phyloP scores from a whole-genome alignment of 1,140 invertebrate genomes.

The Ceratina australensis region DNA sequence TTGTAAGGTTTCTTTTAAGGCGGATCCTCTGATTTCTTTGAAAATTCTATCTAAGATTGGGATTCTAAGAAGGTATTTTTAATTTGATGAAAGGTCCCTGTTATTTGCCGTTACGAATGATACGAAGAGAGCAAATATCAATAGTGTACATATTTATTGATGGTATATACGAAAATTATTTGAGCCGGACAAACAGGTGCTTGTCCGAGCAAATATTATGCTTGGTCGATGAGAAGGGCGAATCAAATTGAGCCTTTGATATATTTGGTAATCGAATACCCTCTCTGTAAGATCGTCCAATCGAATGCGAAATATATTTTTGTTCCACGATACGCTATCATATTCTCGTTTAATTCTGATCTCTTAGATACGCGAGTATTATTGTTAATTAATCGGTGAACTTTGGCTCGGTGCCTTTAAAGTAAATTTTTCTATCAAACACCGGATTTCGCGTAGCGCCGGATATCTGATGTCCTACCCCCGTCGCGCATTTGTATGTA shows the following conservation, averaged over 20 bases:
- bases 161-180: constrained; percentile 2
- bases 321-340: too few relatives aligned
- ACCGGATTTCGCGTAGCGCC: constrained; percentile 10
- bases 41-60: too few relatives aligned
- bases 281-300: too few relatives aligned
- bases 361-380: not conserved
- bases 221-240: not conserved
- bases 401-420: not conserved
- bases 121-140: not conserved
- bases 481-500: constrained; percentile 22
- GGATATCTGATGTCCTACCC: constrained; percentile 26
- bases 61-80: not conserved
- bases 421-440: constrained; percentile 22
- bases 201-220: not conserved
- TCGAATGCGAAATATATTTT: too few relatives aligned
- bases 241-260: not conserved
- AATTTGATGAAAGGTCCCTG: not conserved
- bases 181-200: not conserved
- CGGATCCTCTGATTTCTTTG: too few relatives aligned
- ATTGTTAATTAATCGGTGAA: not conserved
- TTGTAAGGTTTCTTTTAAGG: too few relatives aligned
- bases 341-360: not conserved
- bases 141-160: constrained; percentile 3
- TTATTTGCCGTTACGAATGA: not conserved
- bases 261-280: too few relatives aligned